A percentile compares a stretch with the other conserved stretches of the same genome.
Conservation (phyloP, 2,797 vertebrate genomes). For the Myripristis murdjan region DNA sequence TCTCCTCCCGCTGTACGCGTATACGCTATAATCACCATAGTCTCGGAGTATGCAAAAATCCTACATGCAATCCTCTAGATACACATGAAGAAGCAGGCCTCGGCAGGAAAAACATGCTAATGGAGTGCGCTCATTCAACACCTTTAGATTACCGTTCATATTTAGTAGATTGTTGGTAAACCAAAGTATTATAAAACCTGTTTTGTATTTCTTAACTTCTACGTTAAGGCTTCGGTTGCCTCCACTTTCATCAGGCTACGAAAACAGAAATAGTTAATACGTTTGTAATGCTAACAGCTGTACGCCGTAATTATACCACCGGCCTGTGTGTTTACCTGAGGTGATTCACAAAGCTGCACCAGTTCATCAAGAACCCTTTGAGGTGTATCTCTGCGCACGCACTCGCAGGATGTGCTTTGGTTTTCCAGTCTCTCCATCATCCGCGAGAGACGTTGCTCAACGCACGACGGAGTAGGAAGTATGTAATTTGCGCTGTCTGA, state of each 20-base stretch:
- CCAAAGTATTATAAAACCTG: no score
- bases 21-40: no score
- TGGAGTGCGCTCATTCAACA: no score
- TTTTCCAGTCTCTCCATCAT: constrained; percentile 76
- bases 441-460: constrained; percentile 74
- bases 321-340: constrained; percentile 66
- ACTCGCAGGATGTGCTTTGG: constrained; percentile 61
- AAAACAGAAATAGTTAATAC: constrained; percentile 60
- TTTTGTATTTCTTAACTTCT: no score
- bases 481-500: constrained; percentile 80
- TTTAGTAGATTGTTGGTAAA: no score
- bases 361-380: constrained; percentile 59
- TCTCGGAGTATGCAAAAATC: no score
- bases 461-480: constrained; percentile 65
- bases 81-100: no score
- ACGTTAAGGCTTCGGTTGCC: neutral
- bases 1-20: no score
- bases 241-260: constrained; percentile 34
- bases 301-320: constrained; percentile 61
- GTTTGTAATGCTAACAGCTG: constrained; percentile 54
- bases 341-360: constrained; percentile 66
- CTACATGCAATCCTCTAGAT: no score
- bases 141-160: no score
- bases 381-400: constrained; percentile 61
- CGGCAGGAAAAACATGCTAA: no score